Evolutionary conservation across 2,888 invertebrate genomes (phyloP).

Genomic region (Flexamia atlantica): DNA sequence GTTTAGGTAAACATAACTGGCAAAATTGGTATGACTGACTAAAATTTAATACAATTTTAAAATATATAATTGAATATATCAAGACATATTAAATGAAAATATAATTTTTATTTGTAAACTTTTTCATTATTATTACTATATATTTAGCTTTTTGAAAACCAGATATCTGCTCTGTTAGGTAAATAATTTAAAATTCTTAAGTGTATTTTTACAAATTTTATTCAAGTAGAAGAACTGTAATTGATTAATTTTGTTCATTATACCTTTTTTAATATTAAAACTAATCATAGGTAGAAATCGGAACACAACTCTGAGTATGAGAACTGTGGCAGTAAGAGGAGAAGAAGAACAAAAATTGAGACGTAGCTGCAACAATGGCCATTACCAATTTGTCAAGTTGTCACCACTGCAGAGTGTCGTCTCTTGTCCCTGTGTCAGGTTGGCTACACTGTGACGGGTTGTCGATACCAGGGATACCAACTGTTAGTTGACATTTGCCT

Average conservation of each 20-base stretch:
- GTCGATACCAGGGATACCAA: conserved; percentile 40
- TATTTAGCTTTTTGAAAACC: no score
- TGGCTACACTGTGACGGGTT: conserved; percentile 25
- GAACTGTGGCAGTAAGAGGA: neutral
- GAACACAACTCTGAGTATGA: neutral
- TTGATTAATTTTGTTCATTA: neutral
- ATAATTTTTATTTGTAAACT: no score
- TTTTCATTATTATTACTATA: no score
- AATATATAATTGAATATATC: no score
- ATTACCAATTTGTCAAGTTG: conserved; percentile 31
- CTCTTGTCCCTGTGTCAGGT: conserved; percentile 25
- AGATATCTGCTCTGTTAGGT: no score
- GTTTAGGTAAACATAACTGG: no score
- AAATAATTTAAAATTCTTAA: no score
- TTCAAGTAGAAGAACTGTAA: neutral
- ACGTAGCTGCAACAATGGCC: conserved; percentile 19
- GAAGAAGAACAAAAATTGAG: conserved; percentile 16
- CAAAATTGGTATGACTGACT: no score
- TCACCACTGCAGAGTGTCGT: conserved; percentile 20
- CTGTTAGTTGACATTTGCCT: conserved; percentile 33
- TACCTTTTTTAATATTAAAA: no score
- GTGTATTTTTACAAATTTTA: neutral
- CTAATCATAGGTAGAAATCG: no score
- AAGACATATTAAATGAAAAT: no score
- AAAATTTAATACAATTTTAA: no score